These are phyloP conservation scores for Lordiphosa clarofinis DNA, from an alignment of 1,140 invertebrate species.

Conservation along the genomic window DNA sequence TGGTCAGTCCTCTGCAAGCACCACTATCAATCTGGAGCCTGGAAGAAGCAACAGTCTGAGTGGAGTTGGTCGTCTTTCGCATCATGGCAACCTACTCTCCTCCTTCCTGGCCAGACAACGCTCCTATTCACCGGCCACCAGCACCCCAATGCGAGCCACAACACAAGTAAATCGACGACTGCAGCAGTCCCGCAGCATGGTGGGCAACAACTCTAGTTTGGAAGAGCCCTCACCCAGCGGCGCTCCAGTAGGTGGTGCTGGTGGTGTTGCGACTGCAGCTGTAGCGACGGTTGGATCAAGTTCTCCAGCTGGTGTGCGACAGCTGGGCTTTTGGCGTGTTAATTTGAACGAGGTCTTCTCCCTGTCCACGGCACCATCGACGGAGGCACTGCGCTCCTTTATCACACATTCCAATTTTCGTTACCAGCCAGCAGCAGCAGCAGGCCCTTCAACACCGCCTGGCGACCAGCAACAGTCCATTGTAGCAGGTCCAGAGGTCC, in stretches of 20 bases:
- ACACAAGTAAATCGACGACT: constrained; percentile 50
- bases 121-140: constrained; percentile 44
- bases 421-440: constrained; percentile 29
- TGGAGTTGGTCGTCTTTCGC: constrained; percentile 13
- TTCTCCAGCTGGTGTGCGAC: constrained; percentile 33
- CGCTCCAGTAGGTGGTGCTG: background rate
- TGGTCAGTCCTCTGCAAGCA: constrained; percentile 15
- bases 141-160: constrained; percentile 31
- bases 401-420: constrained; percentile 68
- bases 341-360: constrained; percentile 62
- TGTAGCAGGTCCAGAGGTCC: background rate
- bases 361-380: constrained; percentile 57
- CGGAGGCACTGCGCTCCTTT: constrained; percentile 56
- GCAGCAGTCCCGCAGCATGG: constrained; percentile 58
- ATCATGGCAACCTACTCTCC: constrained; percentile 37
- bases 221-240: constrained; percentile 32
- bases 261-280: background rate
- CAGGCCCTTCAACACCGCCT: background rate
- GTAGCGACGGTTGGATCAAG: constrained; percentile 3
- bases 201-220: constrained; percentile 24
- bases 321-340: constrained; percentile 59
- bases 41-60: constrained; percentile 34
- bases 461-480: too few species aligned
- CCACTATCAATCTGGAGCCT: constrained; percentile 43
- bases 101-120: constrained; percentile 50